Evolutionary conservation across 2,113 vertebrate species (phyloP).

Genomic region (Hemibagrus wyckioides): DNA sequence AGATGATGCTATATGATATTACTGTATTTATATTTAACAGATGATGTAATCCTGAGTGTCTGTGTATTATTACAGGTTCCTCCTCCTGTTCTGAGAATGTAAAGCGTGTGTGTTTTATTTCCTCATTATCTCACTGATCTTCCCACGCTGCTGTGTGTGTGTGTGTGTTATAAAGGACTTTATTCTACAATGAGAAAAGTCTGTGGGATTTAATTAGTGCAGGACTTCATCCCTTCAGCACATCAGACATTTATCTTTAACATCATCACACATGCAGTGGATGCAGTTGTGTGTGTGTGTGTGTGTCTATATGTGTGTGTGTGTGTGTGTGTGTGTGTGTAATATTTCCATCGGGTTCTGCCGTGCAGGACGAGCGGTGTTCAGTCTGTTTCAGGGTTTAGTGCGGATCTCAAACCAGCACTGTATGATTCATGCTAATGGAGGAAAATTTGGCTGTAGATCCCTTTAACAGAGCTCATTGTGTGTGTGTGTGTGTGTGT

Average conservation of each 20-base stretch:
- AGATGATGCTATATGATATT: neutral
- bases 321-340: neutral
- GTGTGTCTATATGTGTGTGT: neutral
- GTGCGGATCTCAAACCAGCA: slow-evolving; percentile 13
- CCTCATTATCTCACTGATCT: neutral
- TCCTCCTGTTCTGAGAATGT: neutral
- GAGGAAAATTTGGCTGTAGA: slow-evolving; percentile 63
- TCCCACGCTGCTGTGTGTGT: neutral
- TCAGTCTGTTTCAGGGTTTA: slow-evolving; percentile 19
- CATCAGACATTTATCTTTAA: slow-evolving; percentile 47
- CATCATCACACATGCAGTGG: slow-evolving; percentile 22
- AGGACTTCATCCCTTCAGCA: slow-evolving; percentile 25
- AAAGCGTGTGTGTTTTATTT: slow-evolving; percentile 1
- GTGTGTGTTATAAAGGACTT: neutral
- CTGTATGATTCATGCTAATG: slow-evolving; percentile 50
- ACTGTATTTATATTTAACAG: neutral
- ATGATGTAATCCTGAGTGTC: neutral
- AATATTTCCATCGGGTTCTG: neutral
- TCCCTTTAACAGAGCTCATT: slow-evolving; percentile 65
- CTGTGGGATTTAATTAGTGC: slow-evolving; percentile 19
- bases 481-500: slow-evolving; percentile 29
- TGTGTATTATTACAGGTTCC: neutral
- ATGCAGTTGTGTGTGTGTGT: neutral
- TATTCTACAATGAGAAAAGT: neutral
- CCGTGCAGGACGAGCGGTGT: neutral